phyloP scores from a whole-genome alignment of 1,140 invertebrate species.

The Zaprionus vittiger region DNA sequence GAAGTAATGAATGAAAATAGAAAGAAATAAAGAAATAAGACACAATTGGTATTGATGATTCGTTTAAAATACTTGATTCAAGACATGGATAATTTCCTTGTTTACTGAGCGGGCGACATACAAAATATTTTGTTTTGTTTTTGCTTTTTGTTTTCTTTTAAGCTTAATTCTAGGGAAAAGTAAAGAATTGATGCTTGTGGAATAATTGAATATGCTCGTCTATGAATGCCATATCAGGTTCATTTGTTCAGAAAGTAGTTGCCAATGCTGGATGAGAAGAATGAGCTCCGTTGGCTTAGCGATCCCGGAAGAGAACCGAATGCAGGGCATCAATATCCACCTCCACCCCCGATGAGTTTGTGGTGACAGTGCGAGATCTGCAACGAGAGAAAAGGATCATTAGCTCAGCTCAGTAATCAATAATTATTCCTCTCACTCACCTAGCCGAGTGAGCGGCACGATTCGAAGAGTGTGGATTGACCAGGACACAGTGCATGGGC shows the following conservation, averaged over 20 bases:
- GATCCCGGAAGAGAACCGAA: constrained; percentile 72
- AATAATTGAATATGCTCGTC: neutral
- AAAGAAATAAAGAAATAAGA: neutral
- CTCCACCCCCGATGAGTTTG: constrained; percentile 71
- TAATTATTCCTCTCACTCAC: constrained; percentile 13
- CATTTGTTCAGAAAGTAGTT: neutral
- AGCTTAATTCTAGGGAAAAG: neutral
- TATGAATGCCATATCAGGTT: neutral
- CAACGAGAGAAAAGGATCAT: neutral
- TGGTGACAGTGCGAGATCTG: constrained; percentile 69
- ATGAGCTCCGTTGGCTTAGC: constrained; percentile 21
- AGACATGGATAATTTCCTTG: neutral
- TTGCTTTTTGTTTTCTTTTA: neutral
- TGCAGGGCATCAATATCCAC: constrained; percentile 75
- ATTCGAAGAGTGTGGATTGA: constrained; percentile 89
- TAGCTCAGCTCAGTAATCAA: neutral
- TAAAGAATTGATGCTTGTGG: neutral
- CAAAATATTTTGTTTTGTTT: neutral
- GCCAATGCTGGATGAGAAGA: constrained; percentile 7
- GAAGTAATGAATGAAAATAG: no score
- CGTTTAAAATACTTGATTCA: constrained; percentile 7
- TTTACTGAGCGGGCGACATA: constrained; percentile 1
- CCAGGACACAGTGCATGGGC: constrained; percentile 92
- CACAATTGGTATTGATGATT: neutral
- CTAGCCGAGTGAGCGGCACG: constrained; percentile 85